A percentile compares a stretch with the other conserved stretches of the same genome.
Evolutionary conservation across 1,140 invertebrate species (phyloP).

Genomic region (Rhagoletis pomonella): DNA sequence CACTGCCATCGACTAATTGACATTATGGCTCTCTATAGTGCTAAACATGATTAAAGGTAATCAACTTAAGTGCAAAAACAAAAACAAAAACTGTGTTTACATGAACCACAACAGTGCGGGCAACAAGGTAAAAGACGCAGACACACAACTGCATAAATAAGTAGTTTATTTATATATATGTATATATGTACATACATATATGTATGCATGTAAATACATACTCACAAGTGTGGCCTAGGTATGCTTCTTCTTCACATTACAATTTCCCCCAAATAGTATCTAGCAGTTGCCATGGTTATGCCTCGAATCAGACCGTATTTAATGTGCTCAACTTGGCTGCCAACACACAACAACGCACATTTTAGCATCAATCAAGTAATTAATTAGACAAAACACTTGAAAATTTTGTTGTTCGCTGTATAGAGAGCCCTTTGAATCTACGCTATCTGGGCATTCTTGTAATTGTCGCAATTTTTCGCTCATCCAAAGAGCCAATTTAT

Average conservation of each 20-base stretch:
- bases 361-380: slow-evolving; percentile 6
- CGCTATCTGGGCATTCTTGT: not conserved
- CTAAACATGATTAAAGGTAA: slow-evolving; percentile 27
- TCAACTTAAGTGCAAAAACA: slow-evolving; percentile 43
- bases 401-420: not conserved
- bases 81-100: slow-evolving; percentile 11
- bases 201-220: no score
- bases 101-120: slow-evolving; percentile 23
- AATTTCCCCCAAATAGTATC: no score
- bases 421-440: not conserved
- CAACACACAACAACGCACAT: not conserved
- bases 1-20: slow-evolving; percentile 15
- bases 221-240: no score
- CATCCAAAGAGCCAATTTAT: not conserved
- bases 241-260: no score
- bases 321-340: not conserved
- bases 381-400: slow-evolving; percentile 17
- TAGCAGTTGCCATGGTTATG: no score
- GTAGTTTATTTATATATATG: no score
- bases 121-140: no score
- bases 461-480: no score
- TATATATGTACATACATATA: no score
- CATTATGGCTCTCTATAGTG: not conserved
- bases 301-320: not conserved
- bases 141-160: not conserved